Evolutionary conservation across 2,797 vertebrate species (phyloP), one percentile per base, ranked within the genome.

Genomic region (Lithobates pipiens): DNA sequence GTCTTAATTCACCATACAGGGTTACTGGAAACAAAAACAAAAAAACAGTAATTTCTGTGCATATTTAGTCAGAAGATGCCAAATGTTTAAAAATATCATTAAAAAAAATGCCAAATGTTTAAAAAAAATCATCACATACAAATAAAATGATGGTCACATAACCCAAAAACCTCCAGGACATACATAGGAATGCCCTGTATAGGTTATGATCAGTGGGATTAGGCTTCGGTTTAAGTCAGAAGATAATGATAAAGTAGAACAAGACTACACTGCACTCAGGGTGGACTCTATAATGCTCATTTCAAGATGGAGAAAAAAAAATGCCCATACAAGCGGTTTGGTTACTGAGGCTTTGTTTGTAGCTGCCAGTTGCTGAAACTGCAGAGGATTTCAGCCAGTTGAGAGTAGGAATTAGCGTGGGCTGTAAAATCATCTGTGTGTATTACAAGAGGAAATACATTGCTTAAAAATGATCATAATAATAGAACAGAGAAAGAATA

Each of bases 381-480:
- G 57, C 80, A 82, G 3, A 72, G 50, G 50, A 72, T 29, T 9
- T 29, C 25, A 50, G 46, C 65, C 67, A 72, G 54, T 70, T 25
- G 27, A 72, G 27, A 72, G 42, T 27, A 61, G 32, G 39, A 70
- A 81, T 81, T 73, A 81, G 78, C 57, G 25, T 6, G 10, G 50
- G 34, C 32, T 61, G 50, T 5, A 42, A 42, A 54, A 73, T 81
- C 71, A 72, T 73, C 79, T 73, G 69, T 32, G 36, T 71, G 34
- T 81, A 81, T 73, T 81, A 73, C 69, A 81, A 61, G 46, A 32
- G 68, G 79, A 72, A 72, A 46, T 50, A 81, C 25, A 67, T 67
- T 67, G 65, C 65, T 11, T 67, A 67, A 67, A 67, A 67, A 25
- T 67, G 9, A 67, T 67, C 25, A 67, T 29, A 67, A 67, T 67